These are phyloP conservation scores for Hemitrygon akajei DNA, from an alignment of 2,797 vertebrate genomes.

Conservation along the genomic window DNA sequence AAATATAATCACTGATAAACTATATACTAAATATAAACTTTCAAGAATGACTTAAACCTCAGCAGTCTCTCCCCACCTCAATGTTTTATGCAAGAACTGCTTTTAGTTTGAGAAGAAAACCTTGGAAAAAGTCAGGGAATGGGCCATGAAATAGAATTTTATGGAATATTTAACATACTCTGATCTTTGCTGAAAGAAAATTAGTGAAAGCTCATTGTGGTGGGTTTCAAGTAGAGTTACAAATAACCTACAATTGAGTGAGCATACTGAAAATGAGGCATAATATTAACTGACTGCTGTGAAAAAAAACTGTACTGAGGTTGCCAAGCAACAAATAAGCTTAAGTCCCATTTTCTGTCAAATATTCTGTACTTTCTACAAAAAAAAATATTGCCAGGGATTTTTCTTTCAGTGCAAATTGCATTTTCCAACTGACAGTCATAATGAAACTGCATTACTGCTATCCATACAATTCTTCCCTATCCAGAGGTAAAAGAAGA, in stretches of 20 bases:
- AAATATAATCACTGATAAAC: no score
- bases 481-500: background rate
- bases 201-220: background rate
- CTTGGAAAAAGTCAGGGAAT: background rate
- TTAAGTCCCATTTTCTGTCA: conserved; percentile 24
- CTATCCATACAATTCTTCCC: background rate
- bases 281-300: conserved; percentile 11
- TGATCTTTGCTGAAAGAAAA: background rate
- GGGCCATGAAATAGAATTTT: background rate
- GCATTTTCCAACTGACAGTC: background rate
- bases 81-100: background rate
- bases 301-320: background rate
- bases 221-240: background rate
- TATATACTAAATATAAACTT: no score
- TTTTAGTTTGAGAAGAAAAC: background rate
- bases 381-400: conserved; percentile 33
- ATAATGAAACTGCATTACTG: background rate
- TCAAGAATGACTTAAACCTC: no score
- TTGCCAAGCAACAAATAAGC: conserved; percentile 34
- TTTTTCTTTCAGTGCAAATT: conserved; percentile 28
- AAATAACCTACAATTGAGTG: background rate
- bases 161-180: background rate
- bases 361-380: background rate
- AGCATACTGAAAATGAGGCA: background rate
- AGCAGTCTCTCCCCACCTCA: no score